phyloP scores from a whole-genome alignment of 2,113 vertebrate genomes.

The Pangasianodon hypophthalmus region DNA sequence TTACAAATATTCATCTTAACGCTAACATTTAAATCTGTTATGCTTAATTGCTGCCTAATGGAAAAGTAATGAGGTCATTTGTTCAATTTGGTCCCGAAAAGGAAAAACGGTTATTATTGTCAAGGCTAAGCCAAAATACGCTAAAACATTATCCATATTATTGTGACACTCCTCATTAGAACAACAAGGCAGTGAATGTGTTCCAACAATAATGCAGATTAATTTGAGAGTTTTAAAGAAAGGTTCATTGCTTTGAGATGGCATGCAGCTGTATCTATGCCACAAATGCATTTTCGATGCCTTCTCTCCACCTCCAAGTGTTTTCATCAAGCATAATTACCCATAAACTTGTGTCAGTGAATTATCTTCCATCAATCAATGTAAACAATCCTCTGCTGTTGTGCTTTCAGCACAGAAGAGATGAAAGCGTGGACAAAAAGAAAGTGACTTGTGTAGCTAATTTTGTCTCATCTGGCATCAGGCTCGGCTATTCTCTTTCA shows the following conservation, averaged over 20 bases:
- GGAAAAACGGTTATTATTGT: not conserved
- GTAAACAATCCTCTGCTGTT: not conserved
- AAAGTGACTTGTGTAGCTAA: conserved; percentile 26
- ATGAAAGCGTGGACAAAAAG: conserved; percentile 14
- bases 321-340: conserved; percentile 26
- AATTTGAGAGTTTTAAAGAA: not conserved
- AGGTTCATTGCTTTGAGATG: not conserved
- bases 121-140: not conserved
- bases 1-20: not conserved
- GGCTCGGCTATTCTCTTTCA: conserved; percentile 19
- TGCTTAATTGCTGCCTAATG: conserved; percentile 2
- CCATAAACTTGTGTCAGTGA: not conserved
- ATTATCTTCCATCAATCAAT: conserved; percentile 18
- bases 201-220: not conserved
- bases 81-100: not conserved
- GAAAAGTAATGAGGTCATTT: conserved; percentile 17
- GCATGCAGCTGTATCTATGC: not conserved
- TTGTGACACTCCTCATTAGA: not conserved
- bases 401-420: not conserved
- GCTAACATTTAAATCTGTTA: not conserved
- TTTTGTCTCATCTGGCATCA: conserved; percentile 3
- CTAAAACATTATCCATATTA: not conserved
- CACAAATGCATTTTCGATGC: not conserved
- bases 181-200: not conserved
- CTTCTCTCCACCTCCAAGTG: not conserved